These are phyloP conservation scores for Oceanodroma tethys DNA, from an alignment of 2,113 vertebrate genomes.

Conservation along the genomic window DNA sequence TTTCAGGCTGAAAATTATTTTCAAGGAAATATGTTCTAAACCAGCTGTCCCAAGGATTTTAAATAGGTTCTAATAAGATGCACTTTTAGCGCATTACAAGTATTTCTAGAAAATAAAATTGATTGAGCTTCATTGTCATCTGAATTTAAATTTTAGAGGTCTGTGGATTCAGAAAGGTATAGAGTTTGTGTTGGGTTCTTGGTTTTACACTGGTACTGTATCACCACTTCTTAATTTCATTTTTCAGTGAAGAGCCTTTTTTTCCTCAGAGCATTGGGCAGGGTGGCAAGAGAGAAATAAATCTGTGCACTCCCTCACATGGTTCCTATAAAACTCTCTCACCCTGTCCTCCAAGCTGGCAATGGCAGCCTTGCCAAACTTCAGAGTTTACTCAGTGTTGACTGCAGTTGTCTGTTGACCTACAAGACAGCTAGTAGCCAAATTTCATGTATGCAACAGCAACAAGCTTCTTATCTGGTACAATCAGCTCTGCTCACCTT, in stretches of 20 bases:
- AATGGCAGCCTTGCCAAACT: neutral
- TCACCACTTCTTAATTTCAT: neutral
- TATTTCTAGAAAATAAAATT: conserved; percentile 15
- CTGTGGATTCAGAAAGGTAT: neutral
- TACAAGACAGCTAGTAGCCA: neutral
- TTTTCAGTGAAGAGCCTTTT: neutral
- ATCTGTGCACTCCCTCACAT: neutral
- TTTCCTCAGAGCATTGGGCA: neutral
- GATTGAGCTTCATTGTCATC: neutral
- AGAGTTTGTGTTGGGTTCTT: neutral
- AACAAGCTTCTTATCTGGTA: neutral
- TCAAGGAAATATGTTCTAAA: neutral
- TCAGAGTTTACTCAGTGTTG: neutral
- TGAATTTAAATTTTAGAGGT: neutral
- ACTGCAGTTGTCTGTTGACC: neutral
- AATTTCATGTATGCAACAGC: neutral
- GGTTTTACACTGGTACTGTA: neutral
- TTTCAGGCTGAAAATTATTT: conserved; percentile 24
- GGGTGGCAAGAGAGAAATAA: neutral
- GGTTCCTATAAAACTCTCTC: neutral
- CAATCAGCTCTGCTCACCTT: neutral
- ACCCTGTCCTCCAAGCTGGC: neutral
- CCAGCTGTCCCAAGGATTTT: neutral
- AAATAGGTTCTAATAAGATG: neutral
- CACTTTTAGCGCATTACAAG: neutral